phyloP scores from a whole-genome alignment of 2,888 invertebrate genomes.

The Pherbina coryleti region DNA sequence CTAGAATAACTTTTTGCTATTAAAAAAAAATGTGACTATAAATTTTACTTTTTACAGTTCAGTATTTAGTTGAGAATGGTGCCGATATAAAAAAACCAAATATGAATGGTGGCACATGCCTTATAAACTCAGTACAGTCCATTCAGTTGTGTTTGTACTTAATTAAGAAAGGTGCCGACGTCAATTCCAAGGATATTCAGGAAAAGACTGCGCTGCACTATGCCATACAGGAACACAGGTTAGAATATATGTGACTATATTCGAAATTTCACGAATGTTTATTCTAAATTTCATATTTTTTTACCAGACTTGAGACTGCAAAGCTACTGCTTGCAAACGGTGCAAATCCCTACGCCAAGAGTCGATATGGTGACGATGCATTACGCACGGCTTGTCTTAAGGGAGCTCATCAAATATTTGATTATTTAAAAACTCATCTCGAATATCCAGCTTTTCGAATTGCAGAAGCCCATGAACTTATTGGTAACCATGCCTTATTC shows the following conservation, averaged over 20 bases:
- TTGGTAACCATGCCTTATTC: constrained; percentile 70
- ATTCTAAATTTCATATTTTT: neutral
- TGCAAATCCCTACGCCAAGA: constrained; percentile 82
- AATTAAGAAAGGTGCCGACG: constrained; percentile 83
- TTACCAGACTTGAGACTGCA: constrained; percentile 80
- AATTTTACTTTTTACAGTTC: constrained; percentile 71
- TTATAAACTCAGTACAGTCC: constrained; percentile 93
- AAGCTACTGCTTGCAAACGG: constrained; percentile 83
- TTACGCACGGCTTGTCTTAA: constrained; percentile 88
- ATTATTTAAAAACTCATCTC: constrained; percentile 76
- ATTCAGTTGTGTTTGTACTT: constrained; percentile 84
- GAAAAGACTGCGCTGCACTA: constrained; percentile 93
- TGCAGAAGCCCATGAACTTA: constrained; percentile 89
- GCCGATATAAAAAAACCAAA: constrained; percentile 89
- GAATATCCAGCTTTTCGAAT: constrained; percentile 77
- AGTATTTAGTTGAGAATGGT: constrained; percentile 81
- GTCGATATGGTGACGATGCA: constrained; percentile 89
- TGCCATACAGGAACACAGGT: constrained; percentile 87
- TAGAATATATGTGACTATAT: constrained; percentile 23
- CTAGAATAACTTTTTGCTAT: no score
- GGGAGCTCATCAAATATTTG: constrained; percentile 80
- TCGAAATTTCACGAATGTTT: neutral
- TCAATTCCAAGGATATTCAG: constrained; percentile 90
- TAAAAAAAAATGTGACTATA: neutral
- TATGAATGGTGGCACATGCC: constrained; percentile 92